Evolutionary conservation across 2,113 vertebrate genomes (phyloP).

Genomic region (Aramus guarauna): DNA sequence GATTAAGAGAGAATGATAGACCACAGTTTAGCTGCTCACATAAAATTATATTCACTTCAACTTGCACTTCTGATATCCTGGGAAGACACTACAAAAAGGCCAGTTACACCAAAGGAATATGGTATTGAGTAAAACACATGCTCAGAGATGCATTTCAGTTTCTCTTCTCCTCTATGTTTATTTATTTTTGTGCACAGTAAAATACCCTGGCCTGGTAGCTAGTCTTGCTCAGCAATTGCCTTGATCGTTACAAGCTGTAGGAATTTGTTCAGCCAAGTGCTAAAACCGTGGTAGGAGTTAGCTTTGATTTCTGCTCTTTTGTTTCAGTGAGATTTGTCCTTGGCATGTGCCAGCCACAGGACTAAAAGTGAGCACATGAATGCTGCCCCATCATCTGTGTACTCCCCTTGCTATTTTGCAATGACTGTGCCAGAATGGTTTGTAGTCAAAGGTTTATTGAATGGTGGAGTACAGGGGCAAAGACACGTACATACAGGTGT

Average conservation of each 20-base stretch:
- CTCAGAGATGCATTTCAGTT: not conserved
- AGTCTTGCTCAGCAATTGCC: not conserved
- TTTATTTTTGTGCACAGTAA: not conserved
- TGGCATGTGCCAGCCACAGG: not conserved
- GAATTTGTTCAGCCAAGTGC: not conserved
- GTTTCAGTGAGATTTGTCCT: not conserved
- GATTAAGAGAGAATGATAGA: not conserved
- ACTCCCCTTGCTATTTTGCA: not conserved
- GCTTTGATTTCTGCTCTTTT: not conserved
- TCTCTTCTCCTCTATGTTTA: not conserved
- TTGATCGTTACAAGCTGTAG: not conserved
- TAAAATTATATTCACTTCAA: not conserved
- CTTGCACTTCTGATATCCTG: not conserved
- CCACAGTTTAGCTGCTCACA: not conserved
- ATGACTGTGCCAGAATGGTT: not conserved
- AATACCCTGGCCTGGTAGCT: not conserved
- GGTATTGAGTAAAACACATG: not conserved
- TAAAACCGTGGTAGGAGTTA: not conserved
- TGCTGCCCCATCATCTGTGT: not conserved
- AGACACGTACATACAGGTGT: rapidly evolving
- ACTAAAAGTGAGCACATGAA: not conserved
- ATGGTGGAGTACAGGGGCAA: not conserved
- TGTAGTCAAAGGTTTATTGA: not conserved
- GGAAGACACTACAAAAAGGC: not conserved
- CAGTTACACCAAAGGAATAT: not conserved